Conservation (phyloP, 2,113 vertebrate genomes). For the Neopipo cinnamomea region DNA sequence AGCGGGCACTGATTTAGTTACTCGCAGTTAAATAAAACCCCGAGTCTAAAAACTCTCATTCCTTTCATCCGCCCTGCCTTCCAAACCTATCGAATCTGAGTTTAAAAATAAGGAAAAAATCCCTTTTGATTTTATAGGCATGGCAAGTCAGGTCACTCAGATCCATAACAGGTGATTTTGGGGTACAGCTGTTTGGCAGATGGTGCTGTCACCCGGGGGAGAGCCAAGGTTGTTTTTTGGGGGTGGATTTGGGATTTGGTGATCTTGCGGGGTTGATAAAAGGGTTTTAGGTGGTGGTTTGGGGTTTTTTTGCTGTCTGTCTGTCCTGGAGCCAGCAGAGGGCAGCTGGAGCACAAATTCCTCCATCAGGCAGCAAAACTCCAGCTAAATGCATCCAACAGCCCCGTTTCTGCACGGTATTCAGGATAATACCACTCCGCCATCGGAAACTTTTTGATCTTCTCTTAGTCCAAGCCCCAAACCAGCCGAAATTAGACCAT, state of each 20-base stretch:
- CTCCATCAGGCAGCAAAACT: background rate
- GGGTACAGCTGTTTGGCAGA: background rate
- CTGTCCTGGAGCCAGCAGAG: slow-evolving; percentile 24
- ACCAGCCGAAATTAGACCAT: background rate
- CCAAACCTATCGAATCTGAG: background rate
- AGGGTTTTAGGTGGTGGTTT: background rate
- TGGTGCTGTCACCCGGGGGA: accelerated
- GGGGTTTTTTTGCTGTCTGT: background rate
- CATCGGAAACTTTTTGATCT: background rate
- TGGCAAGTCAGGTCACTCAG: accelerated
- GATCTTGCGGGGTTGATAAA: accelerated
- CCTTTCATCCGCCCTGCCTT: background rate
- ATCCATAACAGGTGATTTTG: accelerated
- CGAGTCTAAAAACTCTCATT: background rate
- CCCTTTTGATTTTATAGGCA: accelerated
- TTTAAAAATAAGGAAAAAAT: background rate
- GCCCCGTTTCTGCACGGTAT: background rate
- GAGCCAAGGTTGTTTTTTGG: accelerated
- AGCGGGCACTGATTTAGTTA: background rate
- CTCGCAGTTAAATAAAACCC: background rate
- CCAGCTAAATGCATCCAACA: accelerated
- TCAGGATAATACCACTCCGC: accelerated
- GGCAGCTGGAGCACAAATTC: slow-evolving; percentile 25
- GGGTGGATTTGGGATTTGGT: background rate
- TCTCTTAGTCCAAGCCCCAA: background rate